phyloP scores from a whole-genome alignment of 2,888 invertebrate genomes.

The Xanthia togata region DNA sequence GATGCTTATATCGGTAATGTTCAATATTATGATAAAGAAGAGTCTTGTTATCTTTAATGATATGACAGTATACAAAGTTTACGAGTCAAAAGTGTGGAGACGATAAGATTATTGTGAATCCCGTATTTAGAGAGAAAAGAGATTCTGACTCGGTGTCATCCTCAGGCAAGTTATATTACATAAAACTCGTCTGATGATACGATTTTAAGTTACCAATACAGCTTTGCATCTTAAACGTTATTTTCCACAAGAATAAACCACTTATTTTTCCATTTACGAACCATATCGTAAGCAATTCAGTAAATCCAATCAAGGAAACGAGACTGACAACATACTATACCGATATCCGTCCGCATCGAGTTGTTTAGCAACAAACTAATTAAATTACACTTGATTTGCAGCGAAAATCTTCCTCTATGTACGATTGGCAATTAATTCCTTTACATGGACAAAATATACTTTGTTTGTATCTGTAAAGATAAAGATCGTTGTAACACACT shows the following conservation, averaged over 20 bases:
- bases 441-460: slow-evolving; percentile 27
- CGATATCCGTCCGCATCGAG: slow-evolving; percentile 28
- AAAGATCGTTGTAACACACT: slow-evolving; percentile 24
- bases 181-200: background rate
- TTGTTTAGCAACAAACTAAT: slow-evolving; percentile 50
- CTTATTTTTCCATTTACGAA: slow-evolving; percentile 14
- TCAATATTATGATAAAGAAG: slow-evolving; percentile 6
- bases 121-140: slow-evolving; percentile 7
- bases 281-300: slow-evolving; percentile 17
- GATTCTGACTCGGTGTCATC: background rate
- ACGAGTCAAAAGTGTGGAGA: background rate
- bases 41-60: background rate
- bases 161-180: too few species aligned
- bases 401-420: slow-evolving; percentile 51
- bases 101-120: background rate
- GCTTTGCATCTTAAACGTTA: background rate
- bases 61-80: slow-evolving; percentile 19
- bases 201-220: background rate
- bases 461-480: slow-evolving; percentile 25
- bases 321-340: slow-evolving; percentile 45
- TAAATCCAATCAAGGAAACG: slow-evolving; percentile 48
- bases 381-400: slow-evolving; percentile 41
- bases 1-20: slow-evolving; percentile 17
- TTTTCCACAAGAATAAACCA: background rate
- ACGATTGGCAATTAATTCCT: slow-evolving; percentile 35